Evolutionary conservation across 2,113 vertebrate species (phyloP), one percentile per base, ranked within the genome.

Genomic region (Planiliza haematocheilus): DNA sequence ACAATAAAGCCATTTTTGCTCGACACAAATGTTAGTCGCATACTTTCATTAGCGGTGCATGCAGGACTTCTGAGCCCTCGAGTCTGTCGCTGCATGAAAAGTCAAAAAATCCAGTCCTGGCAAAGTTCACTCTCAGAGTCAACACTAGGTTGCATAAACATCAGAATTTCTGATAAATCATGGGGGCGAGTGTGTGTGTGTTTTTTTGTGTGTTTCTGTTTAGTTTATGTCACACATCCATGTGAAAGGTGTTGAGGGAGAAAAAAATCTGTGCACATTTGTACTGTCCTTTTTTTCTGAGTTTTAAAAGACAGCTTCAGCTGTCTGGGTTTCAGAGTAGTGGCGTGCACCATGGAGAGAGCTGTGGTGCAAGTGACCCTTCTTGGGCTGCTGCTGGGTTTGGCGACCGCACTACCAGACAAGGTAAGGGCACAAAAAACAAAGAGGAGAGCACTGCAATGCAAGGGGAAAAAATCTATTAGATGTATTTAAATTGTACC

Each of bases 1-100:
- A 95, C 93, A 96, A 88, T 88, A 89, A 90, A 89, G 59, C 89
- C 52, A 89, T 93, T 94, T 96, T 95, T 95, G 95, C 94, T 95
- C 94, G 94, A 95, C 92, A 95, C 90, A 18, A 42, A 16, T 68
- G 12, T 62, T 68, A 48, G 61, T 69, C 36, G 17, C 16, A n/a
- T 38, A 21, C 7, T 46, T 46, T 60, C 20, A 36, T 58, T 24
- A 3, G 14, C 8, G 18, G n/a, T n/a, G n/a, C n/a, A 58, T 12
- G n/a, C 11, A 12, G 30, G 11, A 36, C 24, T 30, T 30, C 3
- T 2, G 5, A 30, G 24, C 24, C 24, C 5, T 30, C 24, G 24
- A 30, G n/a, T 5, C 5, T 43, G 5, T 58, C 18, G 20, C 38
- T 63, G 38, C 9, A 37, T 20, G 7, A 52, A n/a, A 9, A 39